A percentile compares a stretch with the other conserved stretches of the same genome.
Conservation (phyloP, 2,888 invertebrate genomes). For the Cheilosia variabilis region DNA sequence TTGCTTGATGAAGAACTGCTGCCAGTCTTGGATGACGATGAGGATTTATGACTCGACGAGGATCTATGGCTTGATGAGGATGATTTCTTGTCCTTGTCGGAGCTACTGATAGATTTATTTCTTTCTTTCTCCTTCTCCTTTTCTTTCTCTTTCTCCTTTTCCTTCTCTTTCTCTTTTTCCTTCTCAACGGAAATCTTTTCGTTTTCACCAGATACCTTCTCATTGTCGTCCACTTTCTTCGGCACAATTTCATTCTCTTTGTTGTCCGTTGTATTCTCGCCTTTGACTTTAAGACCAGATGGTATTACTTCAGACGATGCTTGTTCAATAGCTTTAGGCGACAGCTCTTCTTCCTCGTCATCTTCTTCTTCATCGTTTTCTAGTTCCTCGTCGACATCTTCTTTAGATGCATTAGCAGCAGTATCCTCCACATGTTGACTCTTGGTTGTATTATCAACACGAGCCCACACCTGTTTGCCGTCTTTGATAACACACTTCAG, state of each 20-base stretch:
- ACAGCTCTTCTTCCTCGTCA: slow-evolving; percentile 19
- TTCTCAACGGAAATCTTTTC: slow-evolving; percentile 68
- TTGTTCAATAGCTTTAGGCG: slow-evolving; percentile 22
- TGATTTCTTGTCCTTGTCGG: slow-evolving; percentile 80
- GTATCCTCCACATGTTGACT: slow-evolving; percentile 47
- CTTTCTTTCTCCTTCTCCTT: slow-evolving; percentile 78
- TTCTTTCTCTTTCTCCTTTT: slow-evolving; percentile 72
- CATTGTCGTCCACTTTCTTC: slow-evolving; percentile 81
- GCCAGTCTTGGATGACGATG: slow-evolving; percentile 80
- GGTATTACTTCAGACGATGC: slow-evolving; percentile 8
- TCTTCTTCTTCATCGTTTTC: slow-evolving; percentile 60
- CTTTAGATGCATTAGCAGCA: not conserved
- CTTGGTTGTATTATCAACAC: slow-evolving; percentile 79
- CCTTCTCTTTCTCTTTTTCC: slow-evolving; percentile 69
- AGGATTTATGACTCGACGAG: slow-evolving; percentile 82
- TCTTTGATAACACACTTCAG: slow-evolving; percentile 89
- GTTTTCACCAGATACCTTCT: slow-evolving; percentile 70
- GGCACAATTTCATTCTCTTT: slow-evolving; percentile 77
- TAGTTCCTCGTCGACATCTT: slow-evolving; percentile 79
- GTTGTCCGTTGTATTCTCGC: slow-evolving; percentile 43
- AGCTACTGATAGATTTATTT: slow-evolving; percentile 82
- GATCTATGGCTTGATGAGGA: slow-evolving; percentile 82
- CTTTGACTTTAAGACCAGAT: not conserved
- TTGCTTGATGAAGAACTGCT: slow-evolving; percentile 77
- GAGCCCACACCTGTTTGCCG: slow-evolving; percentile 87